Evolutionary conservation across 2,113 vertebrate species (phyloP).

Genomic region (Phrynocephalus versicolor): DNA sequence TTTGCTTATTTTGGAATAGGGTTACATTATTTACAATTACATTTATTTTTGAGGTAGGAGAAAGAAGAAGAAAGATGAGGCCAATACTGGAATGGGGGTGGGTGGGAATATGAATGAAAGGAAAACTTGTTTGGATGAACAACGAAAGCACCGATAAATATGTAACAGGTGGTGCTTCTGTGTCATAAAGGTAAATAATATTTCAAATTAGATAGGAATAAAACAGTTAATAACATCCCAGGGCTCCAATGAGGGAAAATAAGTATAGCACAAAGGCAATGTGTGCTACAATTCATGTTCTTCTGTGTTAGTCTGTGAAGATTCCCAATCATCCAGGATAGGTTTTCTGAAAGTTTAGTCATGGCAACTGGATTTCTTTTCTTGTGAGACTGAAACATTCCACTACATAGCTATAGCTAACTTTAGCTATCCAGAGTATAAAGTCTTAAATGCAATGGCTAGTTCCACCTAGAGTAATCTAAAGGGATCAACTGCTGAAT

Average conservation of each 20-base stretch:
- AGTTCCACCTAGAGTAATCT: too few species aligned
- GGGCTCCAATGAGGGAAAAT: not conserved
- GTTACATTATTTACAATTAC: not conserved
- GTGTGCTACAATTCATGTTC: rapidly evolving
- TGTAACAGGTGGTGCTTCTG: not conserved
- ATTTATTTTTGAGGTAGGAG: not conserved
- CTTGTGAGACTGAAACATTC: too few species aligned
- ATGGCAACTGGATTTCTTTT: too few species aligned
- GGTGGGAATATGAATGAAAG: not conserved
- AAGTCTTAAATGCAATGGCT: too few species aligned
- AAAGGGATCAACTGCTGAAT: too few species aligned
- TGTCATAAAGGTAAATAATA: not conserved
- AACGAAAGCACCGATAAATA: not conserved
- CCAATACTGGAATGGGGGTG: too few species aligned
- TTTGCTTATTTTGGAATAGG: not conserved
- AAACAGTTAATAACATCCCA: not conserved
- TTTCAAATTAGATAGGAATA: not conserved
- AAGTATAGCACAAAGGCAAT: not conserved
- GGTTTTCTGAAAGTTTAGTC: too few species aligned
- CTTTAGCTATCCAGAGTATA: not conserved
- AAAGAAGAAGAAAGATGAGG: not conserved
- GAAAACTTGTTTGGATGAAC: not conserved
- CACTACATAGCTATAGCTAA: too few species aligned
- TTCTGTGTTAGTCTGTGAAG: too few species aligned
- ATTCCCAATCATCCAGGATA: too few species aligned